phyloP scores from a whole-genome alignment of 2,797 vertebrate genomes.

The Pangasius macronema region DNA sequence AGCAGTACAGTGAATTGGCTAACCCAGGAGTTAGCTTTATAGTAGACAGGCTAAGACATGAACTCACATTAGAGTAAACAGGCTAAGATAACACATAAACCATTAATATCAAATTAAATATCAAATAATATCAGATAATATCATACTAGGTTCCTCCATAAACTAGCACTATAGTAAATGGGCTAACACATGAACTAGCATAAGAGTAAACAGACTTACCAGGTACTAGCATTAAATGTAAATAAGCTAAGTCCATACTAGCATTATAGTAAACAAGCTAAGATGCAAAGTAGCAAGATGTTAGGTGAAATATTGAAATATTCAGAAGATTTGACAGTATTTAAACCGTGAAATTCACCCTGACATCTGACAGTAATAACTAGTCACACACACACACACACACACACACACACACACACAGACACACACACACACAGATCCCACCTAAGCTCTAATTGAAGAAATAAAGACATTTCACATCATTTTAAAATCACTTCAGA shows the following conservation, averaged over 20 bases:
- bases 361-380: neutral
- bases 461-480: conserved; percentile 15
- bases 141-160: neutral
- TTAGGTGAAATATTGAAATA: neutral
- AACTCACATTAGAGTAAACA: neutral
- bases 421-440: neutral
- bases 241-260: neutral
- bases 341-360: neutral
- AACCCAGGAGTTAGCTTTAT: neutral
- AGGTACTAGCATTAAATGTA: neutral
- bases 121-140: neutral
- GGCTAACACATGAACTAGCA: conserved; percentile 5
- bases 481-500: neutral
- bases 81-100: neutral
- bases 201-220: neutral
- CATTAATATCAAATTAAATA: neutral
- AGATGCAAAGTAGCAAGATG: neutral
- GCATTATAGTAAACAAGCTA: neutral
- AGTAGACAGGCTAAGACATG: neutral
- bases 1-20: neutral
- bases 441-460: conserved; percentile 7
- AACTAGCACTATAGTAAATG: neutral
- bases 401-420: neutral
- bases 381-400: neutral
- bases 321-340: neutral